Evolutionary conservation across 2,113 vertebrate genomes (phyloP), one percentile per base, ranked within the genome.

Genomic region (Psammodynastes pulverulentus): DNA sequence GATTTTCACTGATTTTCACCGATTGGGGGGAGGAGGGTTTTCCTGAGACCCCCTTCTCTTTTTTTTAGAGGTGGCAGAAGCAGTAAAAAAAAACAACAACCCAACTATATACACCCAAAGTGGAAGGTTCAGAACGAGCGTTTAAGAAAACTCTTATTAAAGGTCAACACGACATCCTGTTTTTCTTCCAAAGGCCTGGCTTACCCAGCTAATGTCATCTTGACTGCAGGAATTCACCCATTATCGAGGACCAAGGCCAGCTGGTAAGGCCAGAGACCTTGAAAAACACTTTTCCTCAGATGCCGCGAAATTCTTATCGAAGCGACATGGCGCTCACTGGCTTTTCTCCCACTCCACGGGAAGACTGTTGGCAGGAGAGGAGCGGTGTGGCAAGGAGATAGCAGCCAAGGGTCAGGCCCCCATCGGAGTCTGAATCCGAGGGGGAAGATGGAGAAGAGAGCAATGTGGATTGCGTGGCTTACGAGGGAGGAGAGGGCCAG

Each of bases 51-150:
- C 4, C 9, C 91, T 84, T 91, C 93, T 3, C 19, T 91, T 72
- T 92, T 93, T 67, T 87, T 54, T 24, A 29, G 5, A 49, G 67
- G 26, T 49, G 72, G 45, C 52, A 85, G 21, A 85, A 84, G 49
- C 46, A 92, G 84, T 94, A 89, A 93, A 95, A 88, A 90, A 96
- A 9, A 62, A 58, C 52, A 54, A 26, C 19, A 23, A 4, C 26
- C 24, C 58, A 29, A 26, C 29, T 29, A 67, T 29, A 67, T 12
- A 96, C 93, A 96, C 91, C 90, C 94, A 96, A 96, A 95, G 96
- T 1, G 21, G 96, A 97, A 95, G 96, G 96, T 92, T 96, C 97
- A 72, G 97, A 96, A 95, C 17, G 95, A 97, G 95, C 91, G 48
- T 96, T 96, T 49, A 5, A 94, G 94, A 86, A 89, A 79, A 93